Conservation (phyloP, 2,113 vertebrate genomes). For the Fregetta grallaria region DNA sequence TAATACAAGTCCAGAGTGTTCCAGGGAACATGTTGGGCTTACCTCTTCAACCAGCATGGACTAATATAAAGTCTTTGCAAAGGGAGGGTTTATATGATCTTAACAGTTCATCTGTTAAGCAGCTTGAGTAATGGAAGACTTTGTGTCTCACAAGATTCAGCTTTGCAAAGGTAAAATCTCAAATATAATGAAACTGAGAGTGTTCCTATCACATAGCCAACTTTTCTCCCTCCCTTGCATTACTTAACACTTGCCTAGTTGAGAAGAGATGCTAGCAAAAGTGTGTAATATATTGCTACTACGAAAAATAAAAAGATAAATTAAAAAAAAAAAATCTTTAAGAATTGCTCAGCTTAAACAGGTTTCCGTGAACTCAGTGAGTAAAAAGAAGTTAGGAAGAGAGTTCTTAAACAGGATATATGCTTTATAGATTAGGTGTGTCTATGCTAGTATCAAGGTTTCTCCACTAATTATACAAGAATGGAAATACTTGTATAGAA, state of each 20-base stretch:
- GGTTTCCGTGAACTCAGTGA: neutral
- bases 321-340: neutral
- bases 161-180: neutral
- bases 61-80: neutral
- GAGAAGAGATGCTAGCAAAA: neutral
- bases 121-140: neutral
- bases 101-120: neutral
- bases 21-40: neutral
- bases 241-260: neutral
- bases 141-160: neutral
- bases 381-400: neutral
- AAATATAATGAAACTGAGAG: neutral
- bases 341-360: neutral
- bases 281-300: neutral
- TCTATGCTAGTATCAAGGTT: neutral
- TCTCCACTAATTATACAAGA: neutral
- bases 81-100: neutral
- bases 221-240: neutral
- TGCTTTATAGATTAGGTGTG: neutral
- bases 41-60: neutral
- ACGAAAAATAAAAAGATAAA: neutral
- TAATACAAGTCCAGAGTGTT: neutral
- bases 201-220: neutral
- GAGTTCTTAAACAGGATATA: neutral
- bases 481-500: neutral